These are phyloP conservation scores for Polia nebulosa DNA, from an alignment of 2,888 invertebrate genomes.

Conservation along the genomic window DNA sequence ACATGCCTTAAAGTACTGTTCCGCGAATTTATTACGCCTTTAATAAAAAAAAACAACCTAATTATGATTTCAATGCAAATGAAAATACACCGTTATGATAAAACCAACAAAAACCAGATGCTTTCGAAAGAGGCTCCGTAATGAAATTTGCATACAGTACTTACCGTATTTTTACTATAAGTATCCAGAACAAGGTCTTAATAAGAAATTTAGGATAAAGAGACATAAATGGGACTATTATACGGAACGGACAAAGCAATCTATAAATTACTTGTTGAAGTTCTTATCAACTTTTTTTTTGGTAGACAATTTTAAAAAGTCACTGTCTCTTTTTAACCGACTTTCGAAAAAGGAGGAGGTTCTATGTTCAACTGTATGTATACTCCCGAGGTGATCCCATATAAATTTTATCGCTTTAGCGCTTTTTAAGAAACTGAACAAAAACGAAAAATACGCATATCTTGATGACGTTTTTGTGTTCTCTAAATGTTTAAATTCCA, in stretches of 20 bases:
- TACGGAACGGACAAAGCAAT: neutral
- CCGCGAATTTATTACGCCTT: neutral
- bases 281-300: neutral
- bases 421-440: too few relatives aligned
- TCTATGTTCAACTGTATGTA: too few relatives aligned
- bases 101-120: conserved; percentile 39
- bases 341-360: too few relatives aligned
- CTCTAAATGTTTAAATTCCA: too few relatives aligned
- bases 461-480: too few relatives aligned
- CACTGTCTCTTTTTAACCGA: too few relatives aligned
- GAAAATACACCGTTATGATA: conserved; percentile 35
- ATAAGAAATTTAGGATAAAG: conserved; percentile 17
- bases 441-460: too few relatives aligned
- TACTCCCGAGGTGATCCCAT: too few relatives aligned
- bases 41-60: conserved; percentile 11
- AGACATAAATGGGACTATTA: conserved; percentile 29
- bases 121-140: conserved; percentile 30
- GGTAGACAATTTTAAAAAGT: too few relatives aligned
- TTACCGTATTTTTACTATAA: conserved; percentile 22
- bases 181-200: conserved; percentile 26
- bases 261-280: neutral
- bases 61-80: conserved; percentile 28
- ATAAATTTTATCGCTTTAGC: too few relatives aligned
- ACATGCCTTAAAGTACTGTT: conserved; percentile 3
- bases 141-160: conserved; percentile 43